Conservation (phyloP, 1,140 invertebrate genomes). For the Drosophila virilis region DNA sequence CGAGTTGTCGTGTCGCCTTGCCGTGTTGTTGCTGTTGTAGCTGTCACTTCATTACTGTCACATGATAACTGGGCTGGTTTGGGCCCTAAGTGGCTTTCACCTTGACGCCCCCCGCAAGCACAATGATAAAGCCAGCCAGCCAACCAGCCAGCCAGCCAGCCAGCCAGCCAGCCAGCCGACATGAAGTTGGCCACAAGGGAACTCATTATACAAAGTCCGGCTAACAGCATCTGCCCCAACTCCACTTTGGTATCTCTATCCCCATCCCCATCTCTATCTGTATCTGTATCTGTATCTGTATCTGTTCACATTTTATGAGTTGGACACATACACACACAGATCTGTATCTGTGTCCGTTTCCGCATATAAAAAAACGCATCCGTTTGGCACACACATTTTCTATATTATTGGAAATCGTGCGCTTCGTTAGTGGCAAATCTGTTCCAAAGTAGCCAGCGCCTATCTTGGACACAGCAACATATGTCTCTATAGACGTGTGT, state of each 20-base stretch:
- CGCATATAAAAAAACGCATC: conserved; percentile 28
- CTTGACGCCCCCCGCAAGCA: conserved; percentile 37
- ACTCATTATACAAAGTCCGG: conserved; percentile 48
- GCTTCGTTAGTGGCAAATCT: conserved; percentile 80
- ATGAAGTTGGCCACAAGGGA: conserved; percentile 50
- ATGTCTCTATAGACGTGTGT: not conserved
- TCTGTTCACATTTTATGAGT: conserved; percentile 23
- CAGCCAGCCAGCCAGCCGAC: conserved; percentile 9
- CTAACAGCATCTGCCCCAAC: conserved; percentile 21
- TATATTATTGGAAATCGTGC: conserved; percentile 75
- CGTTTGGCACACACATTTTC: conserved; percentile 49
- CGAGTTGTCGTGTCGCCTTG: conserved; percentile 38
- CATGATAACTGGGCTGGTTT: conserved; percentile 40
- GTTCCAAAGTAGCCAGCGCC: conserved; percentile 72
- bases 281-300: conserved; percentile 13
- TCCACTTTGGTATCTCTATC: not conserved
- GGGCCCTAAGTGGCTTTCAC: conserved; percentile 48
- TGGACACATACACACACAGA: not conserved
- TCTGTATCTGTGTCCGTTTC: conserved; percentile 22
- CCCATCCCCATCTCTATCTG: not conserved
- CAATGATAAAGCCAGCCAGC: conserved; percentile 3
- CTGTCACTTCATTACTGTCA: conserved; percentile 54
- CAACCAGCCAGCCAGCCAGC: too few species aligned
- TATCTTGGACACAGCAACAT: not conserved
- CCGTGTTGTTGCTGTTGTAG: conserved; percentile 23